Evolutionary conservation across 2,113 vertebrate genomes (phyloP).

Genomic region (Amphiprion ocellaris): DNA sequence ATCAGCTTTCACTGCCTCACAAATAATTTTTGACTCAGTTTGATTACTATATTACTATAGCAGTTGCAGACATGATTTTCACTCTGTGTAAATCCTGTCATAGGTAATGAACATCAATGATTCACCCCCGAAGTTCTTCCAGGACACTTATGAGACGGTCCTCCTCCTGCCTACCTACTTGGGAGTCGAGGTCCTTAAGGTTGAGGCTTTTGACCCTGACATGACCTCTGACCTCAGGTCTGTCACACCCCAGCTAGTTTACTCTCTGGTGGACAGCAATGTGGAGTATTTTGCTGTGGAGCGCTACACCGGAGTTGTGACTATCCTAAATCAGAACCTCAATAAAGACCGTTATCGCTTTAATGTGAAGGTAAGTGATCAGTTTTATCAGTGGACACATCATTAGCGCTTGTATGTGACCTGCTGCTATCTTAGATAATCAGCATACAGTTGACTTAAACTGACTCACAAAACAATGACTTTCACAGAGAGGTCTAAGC

Average conservation of each 20-base stretch:
- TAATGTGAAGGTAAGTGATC: constrained; percentile 82
- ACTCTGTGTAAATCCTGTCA: background rate
- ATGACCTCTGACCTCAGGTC: constrained; percentile 86
- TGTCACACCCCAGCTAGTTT: constrained; percentile 85
- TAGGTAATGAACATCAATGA: constrained; percentile 94
- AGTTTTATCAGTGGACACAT: background rate
- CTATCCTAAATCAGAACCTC: constrained; percentile 90
- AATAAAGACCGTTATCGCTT: constrained; percentile 92
- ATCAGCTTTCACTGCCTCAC: constrained; percentile 10
- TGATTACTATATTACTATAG: constrained; percentile 1
- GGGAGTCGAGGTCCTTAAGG: constrained; percentile 91
- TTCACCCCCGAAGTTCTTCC: constrained; percentile 93
- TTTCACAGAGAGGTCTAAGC: constrained; percentile 6
- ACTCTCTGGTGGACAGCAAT: constrained; percentile 90
- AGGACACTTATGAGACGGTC: constrained; percentile 91
- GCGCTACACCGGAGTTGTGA: constrained; percentile 89
- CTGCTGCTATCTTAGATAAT: constrained; percentile 12
- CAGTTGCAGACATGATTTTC: constrained; percentile 1
- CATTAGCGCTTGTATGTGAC: background rate
- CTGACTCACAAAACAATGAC: background rate
- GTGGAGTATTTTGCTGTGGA: constrained; percentile 90
- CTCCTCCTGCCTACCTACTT: constrained; percentile 93
- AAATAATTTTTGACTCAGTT: background rate
- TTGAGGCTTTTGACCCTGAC: constrained; percentile 94
- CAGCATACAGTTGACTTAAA: background rate